phyloP scores from a whole-genome alignment of 1,140 invertebrate species.

The Aricia agestis region DNA sequence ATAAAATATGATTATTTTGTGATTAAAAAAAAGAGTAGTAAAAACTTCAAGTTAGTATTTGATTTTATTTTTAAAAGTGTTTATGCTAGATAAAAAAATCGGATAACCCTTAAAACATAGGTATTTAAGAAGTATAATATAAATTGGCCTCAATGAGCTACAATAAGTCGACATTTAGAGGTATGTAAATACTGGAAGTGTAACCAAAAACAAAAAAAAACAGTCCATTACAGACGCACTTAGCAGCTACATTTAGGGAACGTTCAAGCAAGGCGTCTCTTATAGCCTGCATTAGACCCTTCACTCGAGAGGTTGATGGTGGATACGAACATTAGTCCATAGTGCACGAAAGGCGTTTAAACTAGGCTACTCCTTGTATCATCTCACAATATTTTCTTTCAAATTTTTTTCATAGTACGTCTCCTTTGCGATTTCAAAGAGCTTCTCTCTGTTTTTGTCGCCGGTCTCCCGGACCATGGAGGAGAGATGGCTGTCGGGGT shows the following conservation, averaged over 20 bases:
- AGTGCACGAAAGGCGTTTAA: background rate
- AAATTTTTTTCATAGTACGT: conserved; percentile 76
- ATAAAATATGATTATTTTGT: too few relatives aligned
- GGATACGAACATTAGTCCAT: background rate
- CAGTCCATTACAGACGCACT: background rate
- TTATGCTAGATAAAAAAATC: too few relatives aligned
- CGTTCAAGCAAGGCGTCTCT: background rate
- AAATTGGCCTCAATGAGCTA: too few relatives aligned
- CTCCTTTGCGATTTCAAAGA: conserved; percentile 74
- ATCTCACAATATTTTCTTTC: conserved; percentile 36
- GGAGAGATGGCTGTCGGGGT: conserved; percentile 53
- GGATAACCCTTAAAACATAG: too few relatives aligned
- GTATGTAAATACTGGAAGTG: too few relatives aligned
- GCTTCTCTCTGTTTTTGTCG: conserved; percentile 57
- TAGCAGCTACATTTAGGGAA: background rate
- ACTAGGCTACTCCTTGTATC: background rate
- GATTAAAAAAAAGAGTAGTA: too few relatives aligned
- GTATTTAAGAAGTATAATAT: too few relatives aligned
- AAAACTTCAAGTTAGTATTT: too few relatives aligned
- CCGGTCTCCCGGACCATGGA: conserved; percentile 63
- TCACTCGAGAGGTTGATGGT: background rate
- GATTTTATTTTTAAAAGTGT: too few relatives aligned
- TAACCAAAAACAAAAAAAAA: background rate
- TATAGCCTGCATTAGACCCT: background rate
- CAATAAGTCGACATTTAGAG: too few relatives aligned